phyloP scores from a whole-genome alignment of 2,797 vertebrate species.

The Silurus lanzhouensis region DNA sequence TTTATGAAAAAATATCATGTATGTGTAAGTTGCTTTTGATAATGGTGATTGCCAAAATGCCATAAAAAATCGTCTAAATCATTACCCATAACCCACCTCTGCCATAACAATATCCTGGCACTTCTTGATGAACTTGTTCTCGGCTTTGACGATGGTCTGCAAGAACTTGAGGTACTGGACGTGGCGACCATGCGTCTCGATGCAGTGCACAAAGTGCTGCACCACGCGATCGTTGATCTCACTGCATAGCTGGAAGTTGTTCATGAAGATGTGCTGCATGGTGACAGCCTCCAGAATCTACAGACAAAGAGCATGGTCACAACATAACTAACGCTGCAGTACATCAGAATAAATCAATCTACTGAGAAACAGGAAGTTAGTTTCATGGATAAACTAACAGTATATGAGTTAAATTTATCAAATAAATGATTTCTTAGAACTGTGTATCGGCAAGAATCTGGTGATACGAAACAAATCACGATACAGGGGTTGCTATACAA shows the following conservation, averaged over 20 bases:
- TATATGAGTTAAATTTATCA: too few species aligned
- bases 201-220: slow-evolving; percentile 98
- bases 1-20: too few species aligned
- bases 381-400: not conserved
- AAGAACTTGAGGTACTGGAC: slow-evolving; percentile 98
- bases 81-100: slow-evolving; percentile 77
- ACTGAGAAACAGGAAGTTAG: not conserved
- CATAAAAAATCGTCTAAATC: not conserved
- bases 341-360: not conserved
- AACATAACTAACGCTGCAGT: not conserved
- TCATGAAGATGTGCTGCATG: slow-evolving; percentile 99
- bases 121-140: slow-evolving; percentile 98
- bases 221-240: slow-evolving; percentile 96
- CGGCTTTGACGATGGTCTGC: slow-evolving; percentile 97
- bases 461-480: too few species aligned
- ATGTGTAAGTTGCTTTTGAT: too few species aligned
- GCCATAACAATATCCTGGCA: slow-evolving; percentile 99
- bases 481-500: too few species aligned
- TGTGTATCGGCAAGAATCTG: too few species aligned
- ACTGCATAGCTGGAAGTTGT: slow-evolving; percentile 97
- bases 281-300: slow-evolving; percentile 95
- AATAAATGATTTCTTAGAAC: too few species aligned
- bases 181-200: slow-evolving; percentile 94
- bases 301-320: not conserved
- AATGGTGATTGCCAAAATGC: too few species aligned